Evolutionary conservation across 1,140 invertebrate genomes (phyloP).

Genomic region (Polypedilum vanderplanki): DNA sequence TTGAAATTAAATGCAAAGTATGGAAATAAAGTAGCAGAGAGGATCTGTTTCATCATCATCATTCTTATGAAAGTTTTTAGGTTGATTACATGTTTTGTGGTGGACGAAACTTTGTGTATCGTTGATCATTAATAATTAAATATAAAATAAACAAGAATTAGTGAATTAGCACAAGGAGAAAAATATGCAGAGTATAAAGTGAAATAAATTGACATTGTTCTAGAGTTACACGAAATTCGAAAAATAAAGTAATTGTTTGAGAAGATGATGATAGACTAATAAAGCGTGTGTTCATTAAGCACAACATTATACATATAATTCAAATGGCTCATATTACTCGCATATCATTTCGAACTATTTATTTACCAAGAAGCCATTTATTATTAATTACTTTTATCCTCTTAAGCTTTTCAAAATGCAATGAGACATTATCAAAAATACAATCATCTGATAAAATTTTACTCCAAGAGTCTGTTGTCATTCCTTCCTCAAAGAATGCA

Average conservation of each 20-base stretch:
- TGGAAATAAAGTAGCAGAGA: neutral
- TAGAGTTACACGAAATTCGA: neutral
- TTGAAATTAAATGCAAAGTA: neutral
- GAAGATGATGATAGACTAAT: neutral
- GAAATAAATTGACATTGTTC: neutral
- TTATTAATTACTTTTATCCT: neutral
- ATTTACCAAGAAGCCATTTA: neutral
- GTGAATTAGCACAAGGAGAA: neutral
- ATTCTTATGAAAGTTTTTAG: neutral
- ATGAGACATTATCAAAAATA: neutral
- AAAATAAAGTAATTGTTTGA: neutral
- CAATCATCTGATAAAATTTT: neutral
- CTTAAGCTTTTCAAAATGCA: neutral
- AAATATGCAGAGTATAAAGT: neutral
- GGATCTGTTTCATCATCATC: neutral
- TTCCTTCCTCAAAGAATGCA: neutral
- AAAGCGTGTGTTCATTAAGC: neutral
- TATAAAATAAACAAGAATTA: neutral
- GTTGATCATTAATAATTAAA: neutral
- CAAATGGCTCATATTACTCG: constrained; percentile 10
- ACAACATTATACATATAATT: neutral
- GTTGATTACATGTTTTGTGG: constrained; percentile 11
- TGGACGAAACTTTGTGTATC: neutral
- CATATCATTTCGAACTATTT: neutral
- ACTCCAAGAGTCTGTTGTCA: neutral